Percentiles rank a stretch among this genome's conserved stretches.
phyloP scores from a whole-genome alignment of 2,113 vertebrate species.

The Lophura nycthemera region DNA sequence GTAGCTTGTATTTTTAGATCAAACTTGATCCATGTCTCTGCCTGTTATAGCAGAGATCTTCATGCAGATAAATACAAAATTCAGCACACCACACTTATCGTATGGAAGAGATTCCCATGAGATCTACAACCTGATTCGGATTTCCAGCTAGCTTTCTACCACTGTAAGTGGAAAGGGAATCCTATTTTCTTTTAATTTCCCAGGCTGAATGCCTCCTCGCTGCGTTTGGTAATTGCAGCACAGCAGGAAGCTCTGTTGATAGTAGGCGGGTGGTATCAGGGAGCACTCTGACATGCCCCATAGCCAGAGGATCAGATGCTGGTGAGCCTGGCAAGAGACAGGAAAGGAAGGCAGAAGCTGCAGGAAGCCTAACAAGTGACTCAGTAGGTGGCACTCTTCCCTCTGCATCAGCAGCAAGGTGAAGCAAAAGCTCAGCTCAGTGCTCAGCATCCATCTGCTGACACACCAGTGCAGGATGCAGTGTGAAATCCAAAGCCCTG shows the following conservation, averaged over 20 bases:
- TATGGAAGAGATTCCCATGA: background rate
- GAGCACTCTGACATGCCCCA: background rate
- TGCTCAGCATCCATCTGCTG: background rate
- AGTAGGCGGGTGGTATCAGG: background rate
- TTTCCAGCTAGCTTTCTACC: background rate
- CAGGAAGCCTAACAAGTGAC: background rate
- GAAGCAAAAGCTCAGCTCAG: background rate
- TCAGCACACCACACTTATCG: background rate
- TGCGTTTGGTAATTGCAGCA: background rate
- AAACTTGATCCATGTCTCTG: background rate
- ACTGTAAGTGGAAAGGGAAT: background rate
- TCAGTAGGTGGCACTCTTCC: conserved; percentile 56
- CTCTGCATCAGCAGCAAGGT: background rate
- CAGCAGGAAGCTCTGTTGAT: background rate
- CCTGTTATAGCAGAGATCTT: background rate
- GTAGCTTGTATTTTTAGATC: background rate
- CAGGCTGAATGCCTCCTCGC: background rate
- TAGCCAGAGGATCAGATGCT: background rate
- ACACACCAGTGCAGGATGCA: background rate
- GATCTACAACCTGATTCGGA: background rate
- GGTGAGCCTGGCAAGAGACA: background rate
- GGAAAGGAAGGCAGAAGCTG: background rate
- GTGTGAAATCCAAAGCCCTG: background rate
- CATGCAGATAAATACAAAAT: background rate
- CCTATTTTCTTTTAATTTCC: background rate